These are phyloP conservation scores for Bambusicola thoracicus DNA, from an alignment of 2,113 vertebrate species.

Conservation along the genomic window DNA sequence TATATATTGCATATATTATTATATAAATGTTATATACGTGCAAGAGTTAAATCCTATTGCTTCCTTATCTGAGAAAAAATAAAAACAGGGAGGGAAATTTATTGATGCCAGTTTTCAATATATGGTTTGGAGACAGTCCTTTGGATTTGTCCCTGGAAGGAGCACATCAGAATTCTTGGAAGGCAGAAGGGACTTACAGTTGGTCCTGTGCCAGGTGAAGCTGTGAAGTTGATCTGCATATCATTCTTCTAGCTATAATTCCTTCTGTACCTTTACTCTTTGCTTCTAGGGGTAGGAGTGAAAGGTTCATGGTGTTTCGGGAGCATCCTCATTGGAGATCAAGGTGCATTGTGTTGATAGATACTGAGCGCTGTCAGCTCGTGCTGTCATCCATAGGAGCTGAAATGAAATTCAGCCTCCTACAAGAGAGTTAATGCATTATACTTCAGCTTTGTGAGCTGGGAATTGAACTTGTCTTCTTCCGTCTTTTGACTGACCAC, in stretches of 20 bases:
- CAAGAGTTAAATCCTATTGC: neutral
- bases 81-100: neutral
- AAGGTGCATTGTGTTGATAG: neutral
- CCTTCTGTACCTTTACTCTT: neutral
- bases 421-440: neutral
- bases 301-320: neutral
- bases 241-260: neutral
- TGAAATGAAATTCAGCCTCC: neutral
- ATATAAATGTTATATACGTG: neutral
- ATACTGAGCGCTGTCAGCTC: neutral
- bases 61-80: neutral
- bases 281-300: neutral
- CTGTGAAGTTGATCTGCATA: neutral
- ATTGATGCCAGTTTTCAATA: neutral
- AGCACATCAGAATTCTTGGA: neutral
- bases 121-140: neutral
- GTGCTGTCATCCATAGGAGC: neutral
- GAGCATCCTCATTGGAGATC: neutral
- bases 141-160: neutral
- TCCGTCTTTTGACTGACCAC: neutral
- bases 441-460: neutral
- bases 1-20: no score
- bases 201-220: neutral
- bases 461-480: neutral
- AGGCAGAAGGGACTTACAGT: neutral